Base-by-base conservation (phyloP, 2,113 vertebrate genomes). In the Anhinga rufa region DNA sequence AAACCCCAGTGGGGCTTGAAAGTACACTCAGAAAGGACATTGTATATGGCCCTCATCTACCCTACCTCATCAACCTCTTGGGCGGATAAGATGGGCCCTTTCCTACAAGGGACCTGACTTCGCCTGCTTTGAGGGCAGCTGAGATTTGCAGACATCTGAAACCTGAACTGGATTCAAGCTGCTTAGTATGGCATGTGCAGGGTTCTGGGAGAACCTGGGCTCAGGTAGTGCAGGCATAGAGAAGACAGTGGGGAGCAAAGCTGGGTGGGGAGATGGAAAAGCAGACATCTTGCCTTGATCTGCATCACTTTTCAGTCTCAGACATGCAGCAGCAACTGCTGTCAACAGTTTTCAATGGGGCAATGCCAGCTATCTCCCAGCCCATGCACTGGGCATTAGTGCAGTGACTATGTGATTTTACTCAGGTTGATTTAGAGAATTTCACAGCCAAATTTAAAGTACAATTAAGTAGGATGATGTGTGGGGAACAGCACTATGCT, bases 261-360 rank as follows among this genome's bases (percentile, higher is more conserved):
- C 32, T 57, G 81, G 11, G 3, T 13, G 16, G 40, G 38, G 42
- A 29, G 16, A 4, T 12, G 20, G 62, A 21, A 36, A 11, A 82
- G 69, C n/a, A 62, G 44, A 7, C 15, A 9, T 9, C 48, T 57
- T 1, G 0, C 46, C 51, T 84, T 0, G 1, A n/a, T 34, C 46
- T 38, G 48, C 48, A 48, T n/a, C 65, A 14, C 5, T 5, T 64
- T 18, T 10, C 76, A 34, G 38, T 10, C 62, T 68, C 70, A 69
- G 52, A n/a, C 17, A 55, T 82, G 38, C 52, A 69, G 38, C 38
- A 77, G 14, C 9, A 55, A 11, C 15, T 42, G 21, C 4, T 65
- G 31, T 21, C 55, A 40, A 5, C 6, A 11, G 25, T 28, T 49
- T 28, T 6, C 48, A 46, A 54, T 11, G 64, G 36, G 17, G 21